Evolutionary conservation across 2,113 vertebrate genomes (phyloP), one percentile per base, ranked within the genome.

Genomic region (Gopherus flavomarginatus): DNA sequence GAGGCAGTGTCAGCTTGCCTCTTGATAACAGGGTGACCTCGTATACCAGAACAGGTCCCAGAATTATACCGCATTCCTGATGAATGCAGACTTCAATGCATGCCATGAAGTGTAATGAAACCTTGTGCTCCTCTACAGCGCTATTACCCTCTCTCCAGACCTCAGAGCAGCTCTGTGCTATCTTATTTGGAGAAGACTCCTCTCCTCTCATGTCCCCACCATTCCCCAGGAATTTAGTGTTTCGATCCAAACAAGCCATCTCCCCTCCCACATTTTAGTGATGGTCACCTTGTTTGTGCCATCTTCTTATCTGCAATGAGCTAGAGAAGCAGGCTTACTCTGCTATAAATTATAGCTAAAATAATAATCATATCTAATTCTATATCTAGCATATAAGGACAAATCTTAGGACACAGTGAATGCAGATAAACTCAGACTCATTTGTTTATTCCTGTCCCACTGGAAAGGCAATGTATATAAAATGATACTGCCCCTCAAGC

Each of bases 1-100:
- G 56, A 89, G 83, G 44, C 11, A 75, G 31, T 86, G 57, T 26
- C 75, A 88, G 54, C 13, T 38, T 81, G 21, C 53, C 75, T 94
- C 54, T 81, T 91, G 87, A 93, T 91, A 94, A 85, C 11, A 85
- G 72, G 79, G 0, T 83, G 81, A 93, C 72, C 44, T 91, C 29
- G 11, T 79, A 44, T 65, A 84, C 89, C 72, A 93, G 12, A 82
- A n/a, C n/a, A 93, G 90, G 31, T 11, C 44, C 86, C 86, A 88
- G 89, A 96, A 88, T 92, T 94, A 90, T 47, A 95, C 90, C 11
- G 53, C 16, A 0, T 83, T 94, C 81, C 84, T 79, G 85, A 92
- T 57, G 86, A 42, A 83, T 6, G 47, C 0, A 6, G 85, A 89
- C 13, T 88, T 91, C 8, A 88, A 83, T 24, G 72, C 22, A 11